Conservation (phyloP, 1,140 invertebrate species). For the Tenebrio molitor region DNA sequence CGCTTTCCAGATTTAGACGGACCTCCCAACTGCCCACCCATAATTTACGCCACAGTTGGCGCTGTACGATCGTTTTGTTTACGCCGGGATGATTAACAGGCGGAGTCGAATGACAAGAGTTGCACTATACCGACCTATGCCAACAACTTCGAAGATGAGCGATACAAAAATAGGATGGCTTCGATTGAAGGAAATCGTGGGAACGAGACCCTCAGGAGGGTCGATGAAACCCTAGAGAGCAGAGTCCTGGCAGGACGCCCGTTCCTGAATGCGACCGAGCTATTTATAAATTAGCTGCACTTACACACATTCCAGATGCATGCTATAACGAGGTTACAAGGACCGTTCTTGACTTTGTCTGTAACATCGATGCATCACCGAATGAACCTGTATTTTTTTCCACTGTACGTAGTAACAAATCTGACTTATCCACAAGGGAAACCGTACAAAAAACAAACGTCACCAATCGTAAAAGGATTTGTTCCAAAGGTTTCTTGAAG, state of each 20-base stretch:
- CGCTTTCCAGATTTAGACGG: slow-evolving; percentile 38
- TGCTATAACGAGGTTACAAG: slow-evolving; percentile 58
- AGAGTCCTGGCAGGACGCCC: slow-evolving; percentile 20
- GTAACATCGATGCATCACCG: not conserved
- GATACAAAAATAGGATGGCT: slow-evolving; percentile 21
- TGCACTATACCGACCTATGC: slow-evolving; percentile 15
- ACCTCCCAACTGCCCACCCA: slow-evolving; percentile 35
- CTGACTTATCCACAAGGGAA: not conserved
- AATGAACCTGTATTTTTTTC: not conserved
- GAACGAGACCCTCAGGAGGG: slow-evolving; percentile 23
- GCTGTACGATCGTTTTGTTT: slow-evolving; percentile 28
- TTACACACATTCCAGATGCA: slow-evolving; percentile 57
- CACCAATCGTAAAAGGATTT: slow-evolving; percentile 18
- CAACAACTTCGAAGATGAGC: slow-evolving; percentile 10
- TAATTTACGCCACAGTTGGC: slow-evolving; percentile 38
- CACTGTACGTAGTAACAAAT: too few relatives aligned
- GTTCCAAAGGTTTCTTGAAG: slow-evolving; percentile 12
- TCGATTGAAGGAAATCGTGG: slow-evolving; percentile 11
- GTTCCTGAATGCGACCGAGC: slow-evolving; percentile 23
- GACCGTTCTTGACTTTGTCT: slow-evolving; percentile 57
- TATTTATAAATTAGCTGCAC: slow-evolving; percentile 52
- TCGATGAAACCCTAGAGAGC: slow-evolving; percentile 30
- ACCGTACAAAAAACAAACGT: slow-evolving; percentile 21
- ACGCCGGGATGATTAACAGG: slow-evolving; percentile 26
- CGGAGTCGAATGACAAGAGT: slow-evolving; percentile 31